Evolutionary conservation across 2,113 vertebrate species (phyloP).

Genomic region (Oncorhynchus masou): DNA sequence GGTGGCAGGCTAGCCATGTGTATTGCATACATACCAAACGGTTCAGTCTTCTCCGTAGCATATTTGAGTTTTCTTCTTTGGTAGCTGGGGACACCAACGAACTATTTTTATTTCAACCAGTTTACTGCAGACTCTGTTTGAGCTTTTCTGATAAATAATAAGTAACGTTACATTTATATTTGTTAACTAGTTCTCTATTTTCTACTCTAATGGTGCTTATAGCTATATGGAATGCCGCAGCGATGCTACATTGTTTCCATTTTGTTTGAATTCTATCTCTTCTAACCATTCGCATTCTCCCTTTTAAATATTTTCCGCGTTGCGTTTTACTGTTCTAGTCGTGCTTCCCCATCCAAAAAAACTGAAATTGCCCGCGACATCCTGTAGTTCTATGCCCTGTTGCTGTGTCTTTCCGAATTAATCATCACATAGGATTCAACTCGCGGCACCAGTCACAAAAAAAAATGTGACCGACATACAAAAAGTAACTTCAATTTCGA

Average conservation of each 20-base stretch:
- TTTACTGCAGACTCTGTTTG: conserved; percentile 51
- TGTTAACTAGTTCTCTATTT: conserved; percentile 64
- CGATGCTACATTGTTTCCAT: conserved; percentile 74
- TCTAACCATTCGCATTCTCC: conserved; percentile 74
- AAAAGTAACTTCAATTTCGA: conserved; percentile 53
- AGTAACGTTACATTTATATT: conserved; percentile 74
- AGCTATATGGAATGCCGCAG: conserved; percentile 63
- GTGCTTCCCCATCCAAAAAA: conserved; percentile 51
- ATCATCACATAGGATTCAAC: conserved; percentile 31
- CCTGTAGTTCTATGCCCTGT: conserved; percentile 67
- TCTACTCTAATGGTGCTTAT: conserved; percentile 58
- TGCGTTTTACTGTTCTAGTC: conserved; percentile 62
- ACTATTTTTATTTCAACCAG: conserved; percentile 57
- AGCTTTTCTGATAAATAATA: conserved; percentile 56
- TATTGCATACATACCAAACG: conserved; percentile 69
- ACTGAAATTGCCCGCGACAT: conserved; percentile 61
- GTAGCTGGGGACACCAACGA: conserved; percentile 42
- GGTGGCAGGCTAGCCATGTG: conserved; percentile 36
- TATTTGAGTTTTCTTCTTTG: conserved; percentile 55
- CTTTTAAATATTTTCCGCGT: conserved; percentile 65
- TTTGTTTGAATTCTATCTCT: conserved; percentile 58
- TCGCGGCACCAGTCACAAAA: conserved; percentile 7
- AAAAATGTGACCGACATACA: conserved; percentile 12
- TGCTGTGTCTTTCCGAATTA: conserved; percentile 60
- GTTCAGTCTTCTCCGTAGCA: conserved; percentile 74